Conservation (phyloP, 2,888 invertebrate species). For the Cheilosia grossa region DNA sequence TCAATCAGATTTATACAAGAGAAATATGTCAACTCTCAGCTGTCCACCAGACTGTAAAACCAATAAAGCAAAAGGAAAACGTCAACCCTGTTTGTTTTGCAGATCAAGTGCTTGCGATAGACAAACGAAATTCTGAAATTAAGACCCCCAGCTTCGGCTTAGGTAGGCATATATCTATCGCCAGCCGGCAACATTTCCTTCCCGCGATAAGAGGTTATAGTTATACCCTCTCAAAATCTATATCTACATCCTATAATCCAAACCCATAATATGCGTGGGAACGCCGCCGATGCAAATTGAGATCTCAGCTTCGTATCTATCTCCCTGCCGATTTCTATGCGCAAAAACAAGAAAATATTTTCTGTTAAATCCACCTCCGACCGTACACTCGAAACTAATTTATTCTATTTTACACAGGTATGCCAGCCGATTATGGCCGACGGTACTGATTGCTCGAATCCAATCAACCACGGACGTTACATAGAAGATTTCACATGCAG, state of each 20-base stretch:
- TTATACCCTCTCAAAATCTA: not conserved
- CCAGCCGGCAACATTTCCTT: not conserved
- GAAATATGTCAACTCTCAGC: not conserved
- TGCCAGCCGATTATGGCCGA: constrained; percentile 89
- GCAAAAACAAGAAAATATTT: constrained; percentile 10
- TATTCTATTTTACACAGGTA: constrained; percentile 84
- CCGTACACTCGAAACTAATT: constrained; percentile 29
- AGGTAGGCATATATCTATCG: not conserved
- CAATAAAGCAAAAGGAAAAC: not conserved
- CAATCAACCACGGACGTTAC: constrained; percentile 86
- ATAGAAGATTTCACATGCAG: constrained; percentile 89
- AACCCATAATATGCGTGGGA: constrained; percentile 47
- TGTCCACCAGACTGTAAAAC: constrained; percentile 21
- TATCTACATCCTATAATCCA: not conserved
- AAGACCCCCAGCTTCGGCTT: not conserved
- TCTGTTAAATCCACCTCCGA: constrained; percentile 26
- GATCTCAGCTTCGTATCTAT: constrained; percentile 34
- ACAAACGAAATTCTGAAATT: constrained; percentile 24
- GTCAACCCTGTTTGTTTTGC: not conserved
- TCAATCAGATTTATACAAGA: too few species aligned
- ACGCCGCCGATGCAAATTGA: constrained; percentile 19
- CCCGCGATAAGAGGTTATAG: not conserved
- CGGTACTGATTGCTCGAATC: constrained; percentile 84
- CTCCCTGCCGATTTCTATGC: not conserved
- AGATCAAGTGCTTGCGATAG: constrained; percentile 16